A percentile compares a stretch with the other conserved stretches of the same genome.
Conservation (phyloP, 2,113 vertebrate species). For the Helogale parvula region DNA sequence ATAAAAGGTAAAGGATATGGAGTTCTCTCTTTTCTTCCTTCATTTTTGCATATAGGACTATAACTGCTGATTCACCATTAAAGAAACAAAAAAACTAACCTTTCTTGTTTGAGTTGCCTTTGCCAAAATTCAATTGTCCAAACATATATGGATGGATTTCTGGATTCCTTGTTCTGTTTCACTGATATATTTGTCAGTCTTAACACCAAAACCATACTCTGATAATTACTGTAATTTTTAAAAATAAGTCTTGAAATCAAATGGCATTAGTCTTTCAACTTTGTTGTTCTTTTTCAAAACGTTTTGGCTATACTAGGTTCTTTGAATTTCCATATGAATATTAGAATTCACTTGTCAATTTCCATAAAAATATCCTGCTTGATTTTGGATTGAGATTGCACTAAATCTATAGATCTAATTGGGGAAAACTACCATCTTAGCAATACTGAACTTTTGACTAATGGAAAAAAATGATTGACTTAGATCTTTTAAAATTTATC, state of each 20-base stretch:
- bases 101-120: not conserved
- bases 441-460: not conserved
- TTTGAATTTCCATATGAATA: not conserved
- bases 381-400: not conserved
- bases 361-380: not conserved
- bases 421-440: not conserved
- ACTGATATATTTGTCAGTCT: not conserved
- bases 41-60: not conserved
- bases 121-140: not conserved
- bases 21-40: not conserved
- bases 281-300: not conserved
- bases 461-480: not conserved
- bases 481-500: not conserved
- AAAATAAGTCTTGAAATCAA: not conserved
- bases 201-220: not conserved
- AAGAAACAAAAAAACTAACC: not conserved
- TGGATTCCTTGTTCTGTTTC: not conserved
- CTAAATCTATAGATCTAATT: not conserved
- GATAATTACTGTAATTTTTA: not conserved
- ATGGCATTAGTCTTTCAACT: not conserved
- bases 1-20: not conserved
- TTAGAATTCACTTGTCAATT: not conserved
- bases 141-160: not conserved
- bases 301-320: not conserved
- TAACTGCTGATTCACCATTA: not conserved